These are phyloP conservation scores for Morinoia aosen DNA, from an alignment of 2,888 invertebrate genomes.

Conservation along the genomic window DNA sequence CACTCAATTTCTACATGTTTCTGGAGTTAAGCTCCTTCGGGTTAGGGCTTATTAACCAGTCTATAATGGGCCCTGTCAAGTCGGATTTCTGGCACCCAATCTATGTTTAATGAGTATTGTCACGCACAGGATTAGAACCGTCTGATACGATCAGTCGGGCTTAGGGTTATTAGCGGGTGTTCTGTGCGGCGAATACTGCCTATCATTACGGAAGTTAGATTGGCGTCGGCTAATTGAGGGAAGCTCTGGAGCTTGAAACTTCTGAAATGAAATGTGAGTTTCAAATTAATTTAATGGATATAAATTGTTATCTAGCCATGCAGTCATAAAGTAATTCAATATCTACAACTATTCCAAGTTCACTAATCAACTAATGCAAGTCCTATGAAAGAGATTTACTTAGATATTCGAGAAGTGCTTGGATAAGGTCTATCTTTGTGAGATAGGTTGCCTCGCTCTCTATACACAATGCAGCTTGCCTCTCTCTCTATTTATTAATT, in stretches of 20 bases:
- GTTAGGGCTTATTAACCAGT: neutral
- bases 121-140: neutral
- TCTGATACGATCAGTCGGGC: neutral
- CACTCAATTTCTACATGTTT: neutral
- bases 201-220: neutral
- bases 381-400: too few species aligned
- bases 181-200: neutral
- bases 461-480: too few species aligned
- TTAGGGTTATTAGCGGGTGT: neutral
- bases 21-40: neutral
- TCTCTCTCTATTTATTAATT: too few species aligned
- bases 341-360: too few species aligned
- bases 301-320: too few species aligned
- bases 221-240: neutral
- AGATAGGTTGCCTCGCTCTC: too few species aligned
- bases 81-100: neutral
- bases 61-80: neutral
- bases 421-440: too few species aligned
- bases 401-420: too few species aligned
- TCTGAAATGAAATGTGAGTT: too few species aligned
- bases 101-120: neutral
- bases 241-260: neutral
- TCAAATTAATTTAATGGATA: too few species aligned
- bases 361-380: too few species aligned
- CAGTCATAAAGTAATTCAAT: too few species aligned